A percentile compares a stretch with the other conserved stretches of the same genome.
These are phyloP conservation scores for Heterodera filipjevi DNA, from an alignment of 2,888 invertebrate species.

Conservation along the genomic window DNA sequence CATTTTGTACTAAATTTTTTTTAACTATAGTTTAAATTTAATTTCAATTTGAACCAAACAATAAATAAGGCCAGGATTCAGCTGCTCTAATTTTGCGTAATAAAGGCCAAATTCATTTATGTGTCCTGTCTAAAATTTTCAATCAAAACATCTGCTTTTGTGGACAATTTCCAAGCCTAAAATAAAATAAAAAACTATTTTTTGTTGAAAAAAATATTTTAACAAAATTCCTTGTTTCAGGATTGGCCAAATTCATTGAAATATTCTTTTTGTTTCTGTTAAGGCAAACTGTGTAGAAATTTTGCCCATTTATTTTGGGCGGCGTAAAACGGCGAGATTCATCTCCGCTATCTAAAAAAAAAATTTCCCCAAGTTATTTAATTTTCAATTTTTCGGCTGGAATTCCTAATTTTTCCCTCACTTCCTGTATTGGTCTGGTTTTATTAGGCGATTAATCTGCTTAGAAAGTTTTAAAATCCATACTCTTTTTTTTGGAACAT, in stretches of 20 bases:
- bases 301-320: slow-evolving; percentile 72
- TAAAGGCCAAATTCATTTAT: slow-evolving; percentile 78
- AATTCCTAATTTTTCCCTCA: no score
- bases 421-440: no score
- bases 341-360: slow-evolving; percentile 73
- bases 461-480: no score
- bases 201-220: neutral
- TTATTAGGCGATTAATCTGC: no score
- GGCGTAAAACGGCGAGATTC: slow-evolving; percentile 92
- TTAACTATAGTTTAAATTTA: no score
- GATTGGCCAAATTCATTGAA: slow-evolving; percentile 80
- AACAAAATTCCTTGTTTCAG: slow-evolving; percentile 70
- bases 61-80: slow-evolving; percentile 83
- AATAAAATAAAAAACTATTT: neutral
- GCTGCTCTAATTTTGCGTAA: slow-evolving; percentile 75
- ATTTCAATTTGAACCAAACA: no score
- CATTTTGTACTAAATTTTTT: no score
- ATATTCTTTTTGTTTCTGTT: slow-evolving; percentile 94
- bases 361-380: neutral
- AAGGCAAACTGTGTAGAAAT: slow-evolving; percentile 82
- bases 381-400: no score
- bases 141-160: slow-evolving; percentile 82
- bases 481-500: no score
- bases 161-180: slow-evolving; percentile 72
- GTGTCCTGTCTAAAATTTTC: slow-evolving; percentile 94